phyloP scores from a whole-genome alignment of 2,113 vertebrate genomes.

The Pipa parva region DNA sequence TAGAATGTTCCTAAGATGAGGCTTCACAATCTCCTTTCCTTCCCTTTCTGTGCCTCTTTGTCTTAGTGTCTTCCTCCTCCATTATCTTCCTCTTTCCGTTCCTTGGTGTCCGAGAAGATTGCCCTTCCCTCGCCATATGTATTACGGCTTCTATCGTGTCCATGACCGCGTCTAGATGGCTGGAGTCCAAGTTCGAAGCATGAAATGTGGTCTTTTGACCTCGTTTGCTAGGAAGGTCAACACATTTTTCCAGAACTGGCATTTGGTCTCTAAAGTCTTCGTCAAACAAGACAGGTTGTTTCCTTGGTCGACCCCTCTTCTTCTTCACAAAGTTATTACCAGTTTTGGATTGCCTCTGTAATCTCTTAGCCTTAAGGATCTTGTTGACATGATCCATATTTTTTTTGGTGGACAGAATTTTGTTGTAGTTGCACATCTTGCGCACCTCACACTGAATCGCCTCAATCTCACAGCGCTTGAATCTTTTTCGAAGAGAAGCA shows the following conservation, averaged over 20 bases:
- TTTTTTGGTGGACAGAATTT: conserved; percentile 88
- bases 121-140: conserved; percentile 79
- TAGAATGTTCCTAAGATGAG: conserved; percentile 54
- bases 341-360: conserved; percentile 98
- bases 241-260: conserved; percentile 90
- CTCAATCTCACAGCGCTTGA: conserved; percentile 87
- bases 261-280: conserved; percentile 82
- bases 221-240: conserved; percentile 84
- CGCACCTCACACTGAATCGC: conserved; percentile 90
- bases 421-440: conserved; percentile 89
- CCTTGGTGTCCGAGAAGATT: conserved; percentile 51
- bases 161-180: conserved; percentile 82
- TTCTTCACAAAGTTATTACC: conserved; percentile 98
- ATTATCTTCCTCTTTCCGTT: conserved; percentile 66
- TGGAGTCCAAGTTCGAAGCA: conserved; percentile 69
- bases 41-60: conserved; percentile 71
- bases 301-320: conserved; percentile 84
- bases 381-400: conserved; percentile 98
- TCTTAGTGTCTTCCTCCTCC: conserved; percentile 61
- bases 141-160: conserved; percentile 94
- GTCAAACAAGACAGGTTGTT: conserved; percentile 75
- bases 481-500: conserved; percentile 75
- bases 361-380: conserved; percentile 95
- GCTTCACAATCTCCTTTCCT: conserved; percentile 64
- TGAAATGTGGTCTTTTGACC: conserved; percentile 68